Evolutionary conservation across 2,888 invertebrate genomes (phyloP).

Genomic region (Elysia crispata): DNA sequence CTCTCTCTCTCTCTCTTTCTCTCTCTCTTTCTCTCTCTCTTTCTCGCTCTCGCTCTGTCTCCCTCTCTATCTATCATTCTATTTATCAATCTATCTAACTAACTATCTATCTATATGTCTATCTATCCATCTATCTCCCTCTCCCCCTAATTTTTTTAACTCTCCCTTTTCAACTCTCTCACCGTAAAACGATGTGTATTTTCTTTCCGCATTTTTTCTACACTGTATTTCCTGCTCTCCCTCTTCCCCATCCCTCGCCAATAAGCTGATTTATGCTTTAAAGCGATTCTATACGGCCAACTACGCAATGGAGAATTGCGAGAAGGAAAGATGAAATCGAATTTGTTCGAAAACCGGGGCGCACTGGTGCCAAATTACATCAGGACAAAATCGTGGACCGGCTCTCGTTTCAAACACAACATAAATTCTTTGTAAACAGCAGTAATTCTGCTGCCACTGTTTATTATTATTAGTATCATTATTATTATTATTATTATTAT

Average conservation of each 20-base stretch:
- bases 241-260: neutral
- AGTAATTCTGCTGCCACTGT: too few species aligned
- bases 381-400: neutral
- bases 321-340: neutral
- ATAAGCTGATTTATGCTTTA: neutral
- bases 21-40: neutral
- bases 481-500: too few species aligned
- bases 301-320: neutral
- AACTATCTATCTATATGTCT: neutral
- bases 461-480: too few species aligned
- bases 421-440: too few species aligned
- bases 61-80: conserved; percentile 17
- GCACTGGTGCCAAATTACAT: neutral
- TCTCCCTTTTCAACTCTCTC: neutral
- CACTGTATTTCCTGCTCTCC: neutral
- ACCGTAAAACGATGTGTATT: neutral
- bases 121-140: neutral
- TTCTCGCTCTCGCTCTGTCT: neutral
- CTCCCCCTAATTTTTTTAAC: neutral
- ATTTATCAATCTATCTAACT: neutral
- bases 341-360: neutral
- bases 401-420: too few species aligned
- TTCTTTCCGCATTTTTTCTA: too few species aligned
- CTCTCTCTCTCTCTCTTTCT: conserved; percentile 20
- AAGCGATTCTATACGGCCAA: neutral